phyloP scores from a whole-genome alignment of 2,888 invertebrate genomes.

The Lasioglossum malachurum region DNA sequence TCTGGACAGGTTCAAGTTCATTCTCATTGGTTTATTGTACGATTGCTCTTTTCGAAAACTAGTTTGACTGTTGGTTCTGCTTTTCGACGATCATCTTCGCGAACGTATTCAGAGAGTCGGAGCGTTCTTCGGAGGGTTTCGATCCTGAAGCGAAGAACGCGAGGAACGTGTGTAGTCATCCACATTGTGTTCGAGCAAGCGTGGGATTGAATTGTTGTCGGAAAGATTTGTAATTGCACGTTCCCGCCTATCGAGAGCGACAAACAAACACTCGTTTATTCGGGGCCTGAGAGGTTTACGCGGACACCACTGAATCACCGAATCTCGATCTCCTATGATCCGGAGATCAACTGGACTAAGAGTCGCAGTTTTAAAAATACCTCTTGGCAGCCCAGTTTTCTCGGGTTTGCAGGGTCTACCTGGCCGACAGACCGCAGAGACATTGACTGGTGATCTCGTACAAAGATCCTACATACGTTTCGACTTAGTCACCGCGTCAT shows the following conservation, averaged over 20 bases:
- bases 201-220: not conserved
- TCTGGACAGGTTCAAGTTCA: not conserved
- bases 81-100: too few relatives aligned
- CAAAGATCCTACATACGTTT: slow-evolving; percentile 50
- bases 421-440: slow-evolving; percentile 67
- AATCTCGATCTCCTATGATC: slow-evolving; percentile 54
- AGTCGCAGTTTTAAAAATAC: slow-evolving; percentile 75
- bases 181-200: not conserved
- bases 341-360: slow-evolving; percentile 44
- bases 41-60: not conserved
- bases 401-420: slow-evolving; percentile 63
- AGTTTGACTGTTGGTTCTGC: too few relatives aligned
- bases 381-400: slow-evolving; percentile 71
- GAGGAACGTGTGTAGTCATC: not conserved
- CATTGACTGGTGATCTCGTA: slow-evolving; percentile 53
- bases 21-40: not conserved
- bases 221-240: not conserved
- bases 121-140: not conserved
- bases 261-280: not conserved
- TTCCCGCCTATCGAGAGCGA: not conserved
- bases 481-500: slow-evolving; percentile 51
- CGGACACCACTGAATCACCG: slow-evolving; percentile 45
- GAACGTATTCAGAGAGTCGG: not conserved
- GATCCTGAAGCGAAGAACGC: not conserved
- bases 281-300: not conserved